Evolutionary conservation across 2,888 invertebrate genomes (phyloP).

Genomic region (Cosmorhoe ocellata): DNA sequence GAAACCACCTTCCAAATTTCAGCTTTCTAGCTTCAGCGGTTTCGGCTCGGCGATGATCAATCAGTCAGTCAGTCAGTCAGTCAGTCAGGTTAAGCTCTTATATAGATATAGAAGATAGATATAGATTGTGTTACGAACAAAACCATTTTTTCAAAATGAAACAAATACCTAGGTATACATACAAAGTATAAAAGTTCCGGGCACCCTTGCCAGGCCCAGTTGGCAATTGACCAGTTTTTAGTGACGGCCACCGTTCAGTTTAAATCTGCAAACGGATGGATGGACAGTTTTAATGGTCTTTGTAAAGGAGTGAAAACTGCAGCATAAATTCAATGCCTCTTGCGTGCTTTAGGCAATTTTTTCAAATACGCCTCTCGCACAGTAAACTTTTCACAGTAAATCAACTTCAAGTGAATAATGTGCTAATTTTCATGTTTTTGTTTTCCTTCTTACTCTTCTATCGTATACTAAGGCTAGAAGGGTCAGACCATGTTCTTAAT

Average conservation of each 20-base stretch:
- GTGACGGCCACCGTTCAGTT: constrained; percentile 65
- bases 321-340: constrained; percentile 63
- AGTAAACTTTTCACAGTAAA: background rate
- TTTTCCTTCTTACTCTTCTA: too few species aligned
- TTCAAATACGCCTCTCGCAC: constrained; percentile 48
- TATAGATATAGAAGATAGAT: too few species aligned
- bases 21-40: too few species aligned
- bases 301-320: constrained; percentile 63
- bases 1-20: too few species aligned
- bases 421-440: background rate
- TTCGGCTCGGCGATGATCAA: too few species aligned
- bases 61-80: too few species aligned
- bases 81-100: too few species aligned
- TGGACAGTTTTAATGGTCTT: constrained; percentile 71
- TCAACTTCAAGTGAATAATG: background rate
- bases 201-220: constrained; percentile 13
- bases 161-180: constrained; percentile 10
- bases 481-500: too few species aligned
- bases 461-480: too few species aligned
- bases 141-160: background rate
- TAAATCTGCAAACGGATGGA: constrained; percentile 71
- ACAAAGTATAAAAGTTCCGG: too few species aligned
- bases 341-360: constrained; percentile 52
- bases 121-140: too few species aligned
- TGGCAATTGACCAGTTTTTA: constrained; percentile 37